A percentile compares a stretch with the other conserved stretches of the same genome.
Evolutionary conservation across 1,140 invertebrate species (phyloP).

Genomic region (Dendroctonus valens): DNA sequence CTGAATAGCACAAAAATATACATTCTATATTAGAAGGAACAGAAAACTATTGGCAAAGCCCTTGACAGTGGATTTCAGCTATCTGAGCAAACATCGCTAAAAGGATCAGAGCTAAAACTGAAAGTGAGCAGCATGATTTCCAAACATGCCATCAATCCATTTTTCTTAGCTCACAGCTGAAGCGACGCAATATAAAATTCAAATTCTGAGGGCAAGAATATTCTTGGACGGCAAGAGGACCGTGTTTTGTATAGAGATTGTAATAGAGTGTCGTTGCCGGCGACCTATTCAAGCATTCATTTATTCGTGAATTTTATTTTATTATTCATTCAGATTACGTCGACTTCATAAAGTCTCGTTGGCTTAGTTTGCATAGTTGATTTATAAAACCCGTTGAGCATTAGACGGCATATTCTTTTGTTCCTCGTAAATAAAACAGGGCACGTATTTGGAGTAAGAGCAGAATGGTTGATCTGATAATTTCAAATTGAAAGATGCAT

Average conservation of each 20-base stretch:
- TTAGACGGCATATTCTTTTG: background rate
- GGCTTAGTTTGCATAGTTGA: slow-evolving; percentile 22
- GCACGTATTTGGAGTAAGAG: too few relatives aligned
- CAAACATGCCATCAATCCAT: background rate
- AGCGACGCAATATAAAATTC: slow-evolving; percentile 13
- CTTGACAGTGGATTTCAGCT: too few relatives aligned
- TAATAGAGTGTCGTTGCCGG: slow-evolving; percentile 20
- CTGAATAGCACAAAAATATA: too few relatives aligned
- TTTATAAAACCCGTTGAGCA: slow-evolving; percentile 10
- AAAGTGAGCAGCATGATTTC: background rate
- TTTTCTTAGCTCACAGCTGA: slow-evolving; percentile 2
- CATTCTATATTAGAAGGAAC: too few relatives aligned
- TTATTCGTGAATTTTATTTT: slow-evolving; percentile 32
- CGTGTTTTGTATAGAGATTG: slow-evolving; percentile 12
- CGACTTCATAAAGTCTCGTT: slow-evolving; percentile 17
- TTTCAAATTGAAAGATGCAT: too few relatives aligned
- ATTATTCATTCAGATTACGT: slow-evolving; percentile 29
- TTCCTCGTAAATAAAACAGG: too few relatives aligned
- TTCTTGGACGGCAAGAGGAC: slow-evolving; percentile 6
- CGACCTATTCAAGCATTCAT: slow-evolving; percentile 26
- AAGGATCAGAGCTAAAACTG: too few relatives aligned
- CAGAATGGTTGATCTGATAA: too few relatives aligned
- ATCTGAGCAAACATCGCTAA: too few relatives aligned
- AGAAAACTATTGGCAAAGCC: too few relatives aligned
- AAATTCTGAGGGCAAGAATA: slow-evolving; percentile 6